These are phyloP conservation scores for Callorhinus ursinus DNA, from an alignment of 2,113 vertebrate genomes.

Conservation along the genomic window DNA sequence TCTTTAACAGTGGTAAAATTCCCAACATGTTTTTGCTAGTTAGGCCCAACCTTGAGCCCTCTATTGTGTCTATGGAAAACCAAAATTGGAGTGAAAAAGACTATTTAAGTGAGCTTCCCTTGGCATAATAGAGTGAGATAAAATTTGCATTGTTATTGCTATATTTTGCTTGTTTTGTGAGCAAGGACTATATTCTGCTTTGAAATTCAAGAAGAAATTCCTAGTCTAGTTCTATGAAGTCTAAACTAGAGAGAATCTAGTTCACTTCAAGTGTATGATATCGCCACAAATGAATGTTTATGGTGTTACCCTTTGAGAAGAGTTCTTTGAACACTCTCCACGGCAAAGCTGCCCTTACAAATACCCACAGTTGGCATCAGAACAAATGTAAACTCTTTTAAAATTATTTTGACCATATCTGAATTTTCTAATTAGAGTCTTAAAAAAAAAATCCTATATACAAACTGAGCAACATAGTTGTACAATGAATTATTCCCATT, in stretches of 20 bases:
- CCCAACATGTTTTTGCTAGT: not conserved
- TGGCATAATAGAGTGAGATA: not conserved
- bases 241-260: not conserved
- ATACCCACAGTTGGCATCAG: not conserved
- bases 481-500: constrained; percentile 47
- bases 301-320: not conserved
- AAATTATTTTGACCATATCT: constrained; percentile 36
- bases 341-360: not conserved
- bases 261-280: not conserved
- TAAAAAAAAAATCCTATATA: not conserved
- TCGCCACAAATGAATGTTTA: not conserved
- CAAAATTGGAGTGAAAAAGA: not conserved
- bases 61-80: constrained; percentile 34
- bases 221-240: not conserved
- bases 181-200: not conserved
- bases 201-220: not conserved
- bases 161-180: constrained; percentile 40
- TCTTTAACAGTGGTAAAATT: not conserved
- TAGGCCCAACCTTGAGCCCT: not conserved
- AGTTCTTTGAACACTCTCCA: not conserved
- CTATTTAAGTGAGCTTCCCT: not conserved
- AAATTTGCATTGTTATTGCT: not conserved
- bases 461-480: constrained; percentile 10
- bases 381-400: not conserved
- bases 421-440: constrained; percentile 36